A percentile compares a stretch with the other conserved stretches of the same genome.
phyloP scores from a whole-genome alignment of 2,113 vertebrate species.

The Pelvicachromis taeniatus region DNA sequence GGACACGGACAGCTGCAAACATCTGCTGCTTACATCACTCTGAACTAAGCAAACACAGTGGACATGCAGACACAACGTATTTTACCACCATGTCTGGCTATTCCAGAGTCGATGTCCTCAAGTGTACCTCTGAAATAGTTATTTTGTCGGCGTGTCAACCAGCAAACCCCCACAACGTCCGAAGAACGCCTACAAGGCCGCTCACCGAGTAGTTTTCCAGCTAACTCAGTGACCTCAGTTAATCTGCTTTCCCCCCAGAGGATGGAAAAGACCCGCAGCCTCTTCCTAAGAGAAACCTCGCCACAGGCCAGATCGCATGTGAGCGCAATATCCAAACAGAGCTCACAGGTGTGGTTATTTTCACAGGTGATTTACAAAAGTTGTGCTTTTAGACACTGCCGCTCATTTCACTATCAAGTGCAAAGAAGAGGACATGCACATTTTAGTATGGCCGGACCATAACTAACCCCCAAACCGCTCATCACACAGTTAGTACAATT shows the following conservation, averaged over 20 bases:
- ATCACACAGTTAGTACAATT: too few relatives aligned
- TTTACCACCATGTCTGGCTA: neutral
- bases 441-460: neutral
- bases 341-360: neutral
- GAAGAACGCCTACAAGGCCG: neutral
- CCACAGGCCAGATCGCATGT: neutral
- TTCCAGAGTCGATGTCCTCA: neutral
- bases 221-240: neutral
- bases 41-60: neutral
- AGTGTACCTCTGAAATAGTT: neutral
- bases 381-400: neutral
- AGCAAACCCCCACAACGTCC: neutral
- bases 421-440: neutral
- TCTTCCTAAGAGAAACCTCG: neutral
- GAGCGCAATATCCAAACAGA: fast-evolving
- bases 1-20: neutral
- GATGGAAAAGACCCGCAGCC: neutral
- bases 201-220: neutral
- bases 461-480: too few relatives aligned
- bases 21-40: neutral
- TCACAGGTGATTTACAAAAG: neutral
- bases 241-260: neutral
- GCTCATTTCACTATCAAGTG: neutral
- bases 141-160: neutral
- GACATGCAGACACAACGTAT: fast-evolving